These are phyloP conservation scores for Pseudochirops corinnae DNA, from an alignment of 2,797 vertebrate species.

Conservation along the genomic window DNA sequence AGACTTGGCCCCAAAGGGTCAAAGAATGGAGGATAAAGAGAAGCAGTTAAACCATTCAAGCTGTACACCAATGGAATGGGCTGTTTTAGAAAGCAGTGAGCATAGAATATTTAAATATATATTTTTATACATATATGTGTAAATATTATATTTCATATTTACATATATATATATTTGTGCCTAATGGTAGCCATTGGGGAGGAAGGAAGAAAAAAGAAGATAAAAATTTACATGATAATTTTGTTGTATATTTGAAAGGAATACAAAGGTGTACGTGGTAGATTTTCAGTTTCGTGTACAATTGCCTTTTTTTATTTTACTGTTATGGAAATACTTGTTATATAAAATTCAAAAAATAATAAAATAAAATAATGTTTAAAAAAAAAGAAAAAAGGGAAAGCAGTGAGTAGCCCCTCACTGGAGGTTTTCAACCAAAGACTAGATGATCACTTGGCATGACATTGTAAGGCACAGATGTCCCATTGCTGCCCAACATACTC, in stretches of 20 bases:
- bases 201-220: not conserved
- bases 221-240: not conserved
- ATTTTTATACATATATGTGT: not conserved
- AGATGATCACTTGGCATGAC: not conserved
- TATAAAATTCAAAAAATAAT: not conserved
- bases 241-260: not conserved
- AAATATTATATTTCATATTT: no score
- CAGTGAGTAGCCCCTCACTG: not conserved
- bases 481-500: not conserved
- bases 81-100: not conserved
- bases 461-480: not conserved
- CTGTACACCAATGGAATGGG: not conserved
- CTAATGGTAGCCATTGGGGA: not conserved
- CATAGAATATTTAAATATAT: not conserved
- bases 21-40: not conserved
- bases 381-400: not conserved
- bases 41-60: not conserved
- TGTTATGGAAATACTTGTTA: not conserved
- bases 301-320: not conserved
- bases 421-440: not conserved
- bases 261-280: not conserved
- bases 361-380: not conserved
- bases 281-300: not conserved
- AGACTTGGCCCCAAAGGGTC: not conserved
- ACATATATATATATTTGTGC: no score